Percentiles rank a stretch among this genome's conserved stretches.
phyloP scores from a whole-genome alignment of 1,140 invertebrate species.

The Xylocopa sonorina region DNA sequence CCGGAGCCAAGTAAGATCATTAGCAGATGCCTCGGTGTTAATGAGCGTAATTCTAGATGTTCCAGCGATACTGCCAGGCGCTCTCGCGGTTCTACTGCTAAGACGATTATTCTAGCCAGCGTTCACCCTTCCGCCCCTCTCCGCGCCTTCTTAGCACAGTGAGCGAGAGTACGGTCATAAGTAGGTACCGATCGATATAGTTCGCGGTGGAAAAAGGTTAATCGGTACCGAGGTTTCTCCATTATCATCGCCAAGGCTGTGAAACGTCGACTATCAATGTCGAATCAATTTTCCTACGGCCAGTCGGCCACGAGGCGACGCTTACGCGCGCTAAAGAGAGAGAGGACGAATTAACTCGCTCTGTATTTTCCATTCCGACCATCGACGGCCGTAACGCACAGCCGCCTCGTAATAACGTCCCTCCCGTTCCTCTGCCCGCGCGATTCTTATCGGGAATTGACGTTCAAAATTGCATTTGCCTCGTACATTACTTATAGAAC shows the following conservation, averaged over 20 bases:
- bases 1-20: constrained; percentile 69
- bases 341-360: constrained; percentile 14
- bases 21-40: constrained; percentile 70
- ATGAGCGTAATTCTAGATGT: constrained; percentile 72
- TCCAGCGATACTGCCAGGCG: constrained; percentile 62
- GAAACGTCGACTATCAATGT: constrained; percentile 31
- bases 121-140: no score
- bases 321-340: no score
- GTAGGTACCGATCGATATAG: constrained; percentile 55
- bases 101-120: constrained; percentile 66
- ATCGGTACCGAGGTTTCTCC: constrained; percentile 49
- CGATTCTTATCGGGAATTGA: constrained; percentile 27
- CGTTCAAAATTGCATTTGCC: constrained; percentile 30
- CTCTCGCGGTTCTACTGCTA: constrained; percentile 57
- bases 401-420: constrained; percentile 17
- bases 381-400: constrained; percentile 7
- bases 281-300: constrained; percentile 43
- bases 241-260: constrained; percentile 34
- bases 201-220: constrained; percentile 50
- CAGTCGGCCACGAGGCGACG: not conserved
- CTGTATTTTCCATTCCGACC: constrained; percentile 24
- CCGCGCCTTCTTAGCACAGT: constrained; percentile 10
- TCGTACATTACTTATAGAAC: constrained; percentile 7
- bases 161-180: constrained; percentile 55
- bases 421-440: constrained; percentile 5